These are phyloP conservation scores for Gambelia wislizenii DNA, from an alignment of 2,797 vertebrate species.

Conservation along the genomic window DNA sequence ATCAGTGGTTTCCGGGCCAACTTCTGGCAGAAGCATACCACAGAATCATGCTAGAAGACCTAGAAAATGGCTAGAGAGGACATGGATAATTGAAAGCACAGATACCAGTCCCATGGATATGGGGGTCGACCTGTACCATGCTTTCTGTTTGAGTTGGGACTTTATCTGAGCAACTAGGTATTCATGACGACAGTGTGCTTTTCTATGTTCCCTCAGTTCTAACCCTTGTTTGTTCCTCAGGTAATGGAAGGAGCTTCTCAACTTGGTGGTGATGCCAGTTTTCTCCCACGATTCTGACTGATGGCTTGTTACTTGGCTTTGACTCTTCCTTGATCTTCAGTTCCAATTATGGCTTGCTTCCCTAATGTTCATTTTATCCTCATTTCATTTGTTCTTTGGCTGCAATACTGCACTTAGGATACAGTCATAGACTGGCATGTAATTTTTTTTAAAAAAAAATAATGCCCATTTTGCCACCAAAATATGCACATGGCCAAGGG, in stretches of 20 bases:
- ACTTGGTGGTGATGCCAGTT: neutral
- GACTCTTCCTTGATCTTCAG: neutral
- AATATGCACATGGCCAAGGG: neutral
- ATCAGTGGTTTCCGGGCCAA: too few species aligned
- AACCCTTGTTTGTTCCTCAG: neutral
- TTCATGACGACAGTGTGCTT: neutral
- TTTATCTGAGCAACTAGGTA: neutral
- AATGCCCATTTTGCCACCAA: neutral
- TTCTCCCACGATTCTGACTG: neutral
- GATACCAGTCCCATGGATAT: too few species aligned
- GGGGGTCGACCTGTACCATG: too few species aligned
- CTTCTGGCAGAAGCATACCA: too few species aligned
- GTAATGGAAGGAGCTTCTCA: neutral
- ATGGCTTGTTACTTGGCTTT: neutral
- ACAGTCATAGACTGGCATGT: neutral
- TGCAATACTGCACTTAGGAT: neutral
- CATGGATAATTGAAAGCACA: too few species aligned
- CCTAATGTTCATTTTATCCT: neutral
- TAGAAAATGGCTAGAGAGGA: too few species aligned
- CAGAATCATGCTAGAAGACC: too few species aligned
- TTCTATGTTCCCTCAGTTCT: neutral
- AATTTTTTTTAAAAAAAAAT: neutral
- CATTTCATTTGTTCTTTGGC: neutral
- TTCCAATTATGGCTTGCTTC: neutral
- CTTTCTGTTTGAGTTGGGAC: neutral